These are phyloP conservation scores for Drosophila aldrichi DNA, from an alignment of 2,888 invertebrate species.

Conservation along the genomic window DNA sequence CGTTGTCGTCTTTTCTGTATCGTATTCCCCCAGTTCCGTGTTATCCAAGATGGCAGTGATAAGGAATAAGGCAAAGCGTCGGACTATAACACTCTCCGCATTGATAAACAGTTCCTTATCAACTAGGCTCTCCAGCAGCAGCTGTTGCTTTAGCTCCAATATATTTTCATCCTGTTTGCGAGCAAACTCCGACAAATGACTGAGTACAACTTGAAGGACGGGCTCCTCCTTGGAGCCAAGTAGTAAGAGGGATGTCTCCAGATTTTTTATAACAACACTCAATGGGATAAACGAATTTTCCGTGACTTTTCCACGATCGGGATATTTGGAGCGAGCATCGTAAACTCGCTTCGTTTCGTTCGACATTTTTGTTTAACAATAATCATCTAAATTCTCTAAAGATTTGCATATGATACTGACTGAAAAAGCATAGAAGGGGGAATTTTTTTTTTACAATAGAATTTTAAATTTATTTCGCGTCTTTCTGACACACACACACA, in stretches of 20 bases:
- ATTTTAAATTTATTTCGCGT: too few relatives aligned
- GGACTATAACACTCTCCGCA: constrained; percentile 59
- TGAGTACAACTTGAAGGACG: constrained; percentile 70
- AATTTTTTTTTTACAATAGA: too few relatives aligned
- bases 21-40: constrained; percentile 66
- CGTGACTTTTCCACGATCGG: constrained; percentile 66
- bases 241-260: constrained; percentile 71
- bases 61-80: constrained; percentile 71
- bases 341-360: constrained; percentile 59
- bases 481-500: too few relatives aligned
- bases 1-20: constrained; percentile 41
- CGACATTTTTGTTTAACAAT: constrained; percentile 35
- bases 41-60: constrained; percentile 68
- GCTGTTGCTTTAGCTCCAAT: constrained; percentile 55
- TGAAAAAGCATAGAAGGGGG: constrained; percentile 8
- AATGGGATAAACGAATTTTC: constrained; percentile 64
- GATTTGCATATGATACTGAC: constrained; percentile 19
- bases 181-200: constrained; percentile 71
- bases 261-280: constrained; percentile 49
- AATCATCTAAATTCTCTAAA: neutral
- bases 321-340: constrained; percentile 60
- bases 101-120: constrained; percentile 64
- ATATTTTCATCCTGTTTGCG: constrained; percentile 71
- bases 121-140: constrained; percentile 64
- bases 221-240: constrained; percentile 72